A percentile compares a stretch with the other conserved stretches of the same genome.
phyloP scores from a whole-genome alignment of 2,888 invertebrate species.

The Cryptosula pallasiana region DNA sequence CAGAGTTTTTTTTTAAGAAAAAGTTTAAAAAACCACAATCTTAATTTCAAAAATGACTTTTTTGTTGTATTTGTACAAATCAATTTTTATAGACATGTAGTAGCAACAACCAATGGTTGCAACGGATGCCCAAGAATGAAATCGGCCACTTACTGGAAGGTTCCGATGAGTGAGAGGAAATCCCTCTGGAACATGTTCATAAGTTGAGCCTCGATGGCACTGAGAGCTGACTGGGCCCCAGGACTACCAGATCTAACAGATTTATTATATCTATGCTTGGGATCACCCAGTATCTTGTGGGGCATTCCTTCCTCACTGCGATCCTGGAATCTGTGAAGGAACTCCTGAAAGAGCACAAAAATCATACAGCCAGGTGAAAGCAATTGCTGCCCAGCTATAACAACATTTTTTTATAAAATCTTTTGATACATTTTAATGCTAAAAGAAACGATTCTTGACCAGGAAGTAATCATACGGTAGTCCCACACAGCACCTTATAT shows the following conservation, averaged over 20 bases:
- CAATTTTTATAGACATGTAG: too few species aligned
- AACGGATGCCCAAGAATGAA: too few species aligned
- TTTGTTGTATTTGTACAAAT: too few species aligned
- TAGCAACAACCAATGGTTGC: too few species aligned
- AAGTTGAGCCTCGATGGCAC: constrained; percentile 45
- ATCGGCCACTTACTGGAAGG: constrained; percentile 45
- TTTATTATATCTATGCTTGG: constrained; percentile 39
- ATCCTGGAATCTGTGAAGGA: constrained; percentile 53
- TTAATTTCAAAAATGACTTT: too few species aligned
- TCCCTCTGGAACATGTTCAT: constrained; percentile 53
- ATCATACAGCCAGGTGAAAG: too few species aligned
- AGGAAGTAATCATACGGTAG: too few species aligned
- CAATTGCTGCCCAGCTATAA: too few species aligned
- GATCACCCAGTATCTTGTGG: constrained; percentile 47
- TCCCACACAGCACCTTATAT: constrained; percentile 35
- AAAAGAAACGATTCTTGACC: too few species aligned
- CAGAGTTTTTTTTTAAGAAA: too few species aligned
- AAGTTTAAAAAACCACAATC: too few species aligned
- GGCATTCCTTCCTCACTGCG: constrained; percentile 50
- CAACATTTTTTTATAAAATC: not conserved
- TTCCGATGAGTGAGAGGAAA: constrained; percentile 48
- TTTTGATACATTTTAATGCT: not conserved
- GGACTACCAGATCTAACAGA: constrained; percentile 30
- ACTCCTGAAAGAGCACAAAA: constrained; percentile 36
- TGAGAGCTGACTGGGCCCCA: constrained; percentile 34